Percentiles rank a stretch among this genome's conserved stretches.
Conservation (phyloP, 1,140 invertebrate genomes). For the Leucophenga varia region DNA sequence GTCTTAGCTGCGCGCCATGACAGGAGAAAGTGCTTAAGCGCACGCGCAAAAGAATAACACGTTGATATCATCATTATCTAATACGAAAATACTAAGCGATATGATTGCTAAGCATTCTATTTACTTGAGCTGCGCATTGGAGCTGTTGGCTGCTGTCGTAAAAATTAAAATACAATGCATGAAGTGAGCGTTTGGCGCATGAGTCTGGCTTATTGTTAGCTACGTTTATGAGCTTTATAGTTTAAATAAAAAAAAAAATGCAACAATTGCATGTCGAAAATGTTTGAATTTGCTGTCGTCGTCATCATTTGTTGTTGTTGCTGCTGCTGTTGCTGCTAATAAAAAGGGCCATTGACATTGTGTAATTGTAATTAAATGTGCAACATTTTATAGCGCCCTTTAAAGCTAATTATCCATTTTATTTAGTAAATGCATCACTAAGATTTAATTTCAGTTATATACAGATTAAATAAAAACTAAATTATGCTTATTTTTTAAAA, state of each 20-base stretch:
- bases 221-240: too few species aligned
- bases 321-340: constrained; percentile 1
- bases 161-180: constrained; percentile 32
- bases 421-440: constrained; percentile 26
- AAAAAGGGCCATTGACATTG: constrained; percentile 28
- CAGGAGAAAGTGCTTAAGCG: constrained; percentile 19
- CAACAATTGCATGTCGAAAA: constrained; percentile 28
- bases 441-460: constrained; percentile 11
- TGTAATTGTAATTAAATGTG: constrained; percentile 28
- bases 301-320: too few species aligned
- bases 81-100: too few species aligned
- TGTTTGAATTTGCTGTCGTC: constrained; percentile 29
- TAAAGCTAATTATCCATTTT: constrained; percentile 43
- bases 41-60: constrained; percentile 22
- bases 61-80: constrained; percentile 40
- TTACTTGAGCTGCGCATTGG: constrained; percentile 4
- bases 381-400: constrained; percentile 17
- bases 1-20: constrained; percentile 1
- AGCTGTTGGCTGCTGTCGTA: constrained; percentile 18
- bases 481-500: too few species aligned
- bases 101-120: constrained; percentile 42
- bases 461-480: too few species aligned
- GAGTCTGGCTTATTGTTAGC: constrained; percentile 11
- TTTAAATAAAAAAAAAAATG: too few species aligned
- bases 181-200: constrained; percentile 28